Percentiles rank a stretch among this genome's conserved stretches.
Conservation (phyloP, 2,113 vertebrate genomes). For the Gnathonemus echidnorhynchus region DNA sequence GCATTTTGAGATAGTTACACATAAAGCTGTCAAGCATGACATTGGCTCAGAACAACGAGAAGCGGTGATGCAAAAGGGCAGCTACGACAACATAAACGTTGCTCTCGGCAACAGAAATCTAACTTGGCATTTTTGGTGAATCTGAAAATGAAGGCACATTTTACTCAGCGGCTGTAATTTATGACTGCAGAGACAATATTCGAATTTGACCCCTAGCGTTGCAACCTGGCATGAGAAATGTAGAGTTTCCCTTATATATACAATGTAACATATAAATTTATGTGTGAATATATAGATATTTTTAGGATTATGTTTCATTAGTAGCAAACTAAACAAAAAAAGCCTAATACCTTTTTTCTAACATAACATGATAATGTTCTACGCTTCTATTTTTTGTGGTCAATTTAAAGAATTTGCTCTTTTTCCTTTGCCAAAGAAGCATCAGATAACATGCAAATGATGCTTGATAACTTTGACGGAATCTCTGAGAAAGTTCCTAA, state of each 20-base stretch:
- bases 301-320: background rate
- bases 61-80: background rate
- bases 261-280: background rate
- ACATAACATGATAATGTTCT: background rate
- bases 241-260: background rate
- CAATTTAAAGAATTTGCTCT: background rate
- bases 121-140: background rate
- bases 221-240: background rate
- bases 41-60: background rate
- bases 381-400: background rate
- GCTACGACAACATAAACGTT: background rate
- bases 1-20: background rate
- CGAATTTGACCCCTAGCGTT: background rate
- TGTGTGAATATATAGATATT: background rate
- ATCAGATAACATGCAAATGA: background rate
- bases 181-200: background rate
- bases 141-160: background rate
- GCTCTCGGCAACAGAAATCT: background rate
- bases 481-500: background rate
- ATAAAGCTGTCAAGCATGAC: background rate
- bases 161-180: background rate
- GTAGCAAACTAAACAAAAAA: background rate
- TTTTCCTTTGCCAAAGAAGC: background rate
- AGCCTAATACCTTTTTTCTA: background rate
- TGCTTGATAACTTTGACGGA: background rate